phyloP scores from a whole-genome alignment of 2,113 vertebrate genomes.

The Nothobranchius kuhntae region DNA sequence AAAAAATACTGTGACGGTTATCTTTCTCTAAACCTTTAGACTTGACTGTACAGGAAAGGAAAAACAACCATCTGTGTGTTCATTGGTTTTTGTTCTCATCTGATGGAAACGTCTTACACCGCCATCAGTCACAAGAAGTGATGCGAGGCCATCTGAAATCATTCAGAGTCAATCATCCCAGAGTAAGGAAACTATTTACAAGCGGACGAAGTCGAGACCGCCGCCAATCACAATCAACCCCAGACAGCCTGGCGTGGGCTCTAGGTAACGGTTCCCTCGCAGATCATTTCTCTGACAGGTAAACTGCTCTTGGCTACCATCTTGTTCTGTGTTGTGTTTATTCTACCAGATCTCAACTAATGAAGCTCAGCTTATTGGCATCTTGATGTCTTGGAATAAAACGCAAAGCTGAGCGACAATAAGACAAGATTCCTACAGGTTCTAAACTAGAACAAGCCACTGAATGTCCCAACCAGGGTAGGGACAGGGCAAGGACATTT shows the following conservation, averaged over 20 bases:
- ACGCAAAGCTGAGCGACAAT: too few relatives aligned
- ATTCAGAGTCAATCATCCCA: background rate
- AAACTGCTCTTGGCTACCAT: background rate
- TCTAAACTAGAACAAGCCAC: too few relatives aligned
- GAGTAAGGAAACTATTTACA: background rate
- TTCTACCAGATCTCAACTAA: background rate
- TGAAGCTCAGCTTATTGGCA: background rate
- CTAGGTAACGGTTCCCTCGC: background rate
- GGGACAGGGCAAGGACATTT: background rate
- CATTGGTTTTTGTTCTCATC: background rate
- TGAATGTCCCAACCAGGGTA: background rate
- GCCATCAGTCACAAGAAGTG: too few relatives aligned
- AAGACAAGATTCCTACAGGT: too few relatives aligned
- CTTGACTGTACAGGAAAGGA: too few relatives aligned
- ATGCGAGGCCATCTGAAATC: background rate
- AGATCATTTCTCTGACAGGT: background rate
- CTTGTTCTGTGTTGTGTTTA: background rate
- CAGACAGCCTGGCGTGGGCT: background rate
- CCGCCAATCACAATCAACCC: background rate
- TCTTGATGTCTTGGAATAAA: background rate
- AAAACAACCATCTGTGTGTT: background rate
- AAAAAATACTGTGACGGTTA: too few relatives aligned
- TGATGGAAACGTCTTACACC: too few relatives aligned
- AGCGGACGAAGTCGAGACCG: background rate
- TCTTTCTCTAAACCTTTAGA: too few relatives aligned